Percentiles rank a stretch among this genome's conserved stretches.
These are phyloP conservation scores for Chloroceryle aenea DNA, from an alignment of 2,113 vertebrate genomes.

Conservation along the genomic window DNA sequence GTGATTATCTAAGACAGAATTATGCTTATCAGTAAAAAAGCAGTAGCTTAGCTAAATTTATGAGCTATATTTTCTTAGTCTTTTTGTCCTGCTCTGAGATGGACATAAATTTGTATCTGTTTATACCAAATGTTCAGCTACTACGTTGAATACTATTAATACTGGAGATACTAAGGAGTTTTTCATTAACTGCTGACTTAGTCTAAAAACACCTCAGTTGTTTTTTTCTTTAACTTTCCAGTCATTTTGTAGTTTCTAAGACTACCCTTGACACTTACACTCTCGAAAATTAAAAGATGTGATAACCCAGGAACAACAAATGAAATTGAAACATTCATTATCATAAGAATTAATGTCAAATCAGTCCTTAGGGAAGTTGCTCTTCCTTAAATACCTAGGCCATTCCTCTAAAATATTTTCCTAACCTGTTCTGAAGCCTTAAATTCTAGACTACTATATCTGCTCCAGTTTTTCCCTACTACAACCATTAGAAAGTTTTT, in stretches of 20 bases:
- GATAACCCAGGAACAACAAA: neutral
- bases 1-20: neutral
- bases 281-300: neutral
- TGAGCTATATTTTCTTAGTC: neutral
- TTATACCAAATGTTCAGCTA: neutral
- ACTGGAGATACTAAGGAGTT: neutral
- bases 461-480: neutral
- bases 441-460: neutral
- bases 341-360: neutral
- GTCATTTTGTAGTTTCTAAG: neutral
- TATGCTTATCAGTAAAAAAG: constrained; percentile 4
- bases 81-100: neutral
- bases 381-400: neutral
- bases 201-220: neutral
- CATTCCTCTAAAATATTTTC: neutral
- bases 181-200: neutral
- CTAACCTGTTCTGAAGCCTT: neutral
- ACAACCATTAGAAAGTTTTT: neutral
- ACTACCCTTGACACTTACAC: neutral
- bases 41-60: neutral
- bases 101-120: neutral
- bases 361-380: neutral
- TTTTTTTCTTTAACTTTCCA: neutral
- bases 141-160: neutral
- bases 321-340: neutral